Evolutionary conservation across 2,888 invertebrate species (phyloP), one percentile per base, ranked within the genome.

Genomic region (Mylabris sibirica): DNA sequence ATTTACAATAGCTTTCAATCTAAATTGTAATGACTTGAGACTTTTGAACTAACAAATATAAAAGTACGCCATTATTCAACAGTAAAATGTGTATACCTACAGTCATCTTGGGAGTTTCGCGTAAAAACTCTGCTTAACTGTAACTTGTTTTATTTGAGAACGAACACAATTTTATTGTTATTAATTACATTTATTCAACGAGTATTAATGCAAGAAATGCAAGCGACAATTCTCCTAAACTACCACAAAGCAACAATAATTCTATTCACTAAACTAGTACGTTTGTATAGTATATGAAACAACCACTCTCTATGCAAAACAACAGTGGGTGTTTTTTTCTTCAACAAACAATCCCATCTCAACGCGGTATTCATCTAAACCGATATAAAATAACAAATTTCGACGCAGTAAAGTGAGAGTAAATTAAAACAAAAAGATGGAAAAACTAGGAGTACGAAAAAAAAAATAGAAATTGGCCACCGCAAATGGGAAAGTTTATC

Each of bases 21-120:
- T 74, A 75, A 24, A 74, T 74, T 78, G 74, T 79, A 80, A 80
- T 79, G 80, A 79, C 77, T 72, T 68, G 69, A 12, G 76, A 75
- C 76, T 79, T 76, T 73, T 72, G 69, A 78, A 76, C 78, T 79
- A 80, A 78, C 77, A 78, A 77, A 79, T 79, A 80, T 80, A 79
- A 78, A 78, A 79, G 76, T 78, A 76, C 78, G 77, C 76, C 73
- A 79, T 79, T 77, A 77, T 78, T 78, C 78, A 78, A 67, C 75
- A 71, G 74, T 71, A 76, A 76, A 77, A 77, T 75, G 77, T 20
- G 17, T 78, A n/a, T n/a, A n/a, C n/a, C n/a, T n/a, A 78, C 76
- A 74, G 75, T 76, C 77, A 76, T 74, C 76, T 74, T 72, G 77
- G 76, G 76, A 78, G 72, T 72, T 69, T 74, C 77, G 75, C 77